Evolutionary conservation across 2,888 invertebrate genomes (phyloP).

Genomic region (Cheilosia grossa): DNA sequence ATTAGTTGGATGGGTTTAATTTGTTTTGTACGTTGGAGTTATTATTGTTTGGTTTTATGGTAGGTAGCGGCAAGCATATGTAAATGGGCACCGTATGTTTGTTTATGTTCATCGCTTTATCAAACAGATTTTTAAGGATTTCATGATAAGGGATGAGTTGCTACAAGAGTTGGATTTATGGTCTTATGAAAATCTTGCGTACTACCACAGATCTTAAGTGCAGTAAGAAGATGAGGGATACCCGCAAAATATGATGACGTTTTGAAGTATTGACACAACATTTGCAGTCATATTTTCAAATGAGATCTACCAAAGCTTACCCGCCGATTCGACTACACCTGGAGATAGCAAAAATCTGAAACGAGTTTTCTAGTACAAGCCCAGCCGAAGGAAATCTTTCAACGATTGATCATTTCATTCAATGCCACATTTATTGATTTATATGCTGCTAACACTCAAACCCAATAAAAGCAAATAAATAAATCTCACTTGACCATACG

Average conservation of each 20-base stretch:
- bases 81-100: too few relatives aligned
- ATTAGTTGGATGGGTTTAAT: background rate
- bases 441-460: background rate
- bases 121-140: too few relatives aligned
- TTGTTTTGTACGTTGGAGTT: background rate
- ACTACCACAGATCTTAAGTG: too few relatives aligned
- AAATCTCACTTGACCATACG: constrained; percentile 8
- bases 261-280: too few relatives aligned
- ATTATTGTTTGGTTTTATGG: background rate
- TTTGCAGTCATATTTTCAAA: too few relatives aligned
- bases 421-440: background rate
- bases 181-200: too few relatives aligned
- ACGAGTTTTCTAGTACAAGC: background rate
- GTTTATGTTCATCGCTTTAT: too few relatives aligned
- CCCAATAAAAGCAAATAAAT: background rate
- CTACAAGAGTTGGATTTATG: too few relatives aligned
- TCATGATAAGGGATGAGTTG: too few relatives aligned
- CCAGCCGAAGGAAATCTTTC: background rate
- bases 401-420: background rate
- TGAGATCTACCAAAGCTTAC: too few relatives aligned
- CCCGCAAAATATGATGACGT: too few relatives aligned
- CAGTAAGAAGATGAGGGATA: fast-evolving
- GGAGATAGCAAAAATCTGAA: background rate
- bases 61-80: background rate
- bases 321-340: too few relatives aligned